These are phyloP conservation scores for Cyrtodaria siliqua DNA, from an alignment of 2,888 invertebrate genomes.

Conservation along the genomic window DNA sequence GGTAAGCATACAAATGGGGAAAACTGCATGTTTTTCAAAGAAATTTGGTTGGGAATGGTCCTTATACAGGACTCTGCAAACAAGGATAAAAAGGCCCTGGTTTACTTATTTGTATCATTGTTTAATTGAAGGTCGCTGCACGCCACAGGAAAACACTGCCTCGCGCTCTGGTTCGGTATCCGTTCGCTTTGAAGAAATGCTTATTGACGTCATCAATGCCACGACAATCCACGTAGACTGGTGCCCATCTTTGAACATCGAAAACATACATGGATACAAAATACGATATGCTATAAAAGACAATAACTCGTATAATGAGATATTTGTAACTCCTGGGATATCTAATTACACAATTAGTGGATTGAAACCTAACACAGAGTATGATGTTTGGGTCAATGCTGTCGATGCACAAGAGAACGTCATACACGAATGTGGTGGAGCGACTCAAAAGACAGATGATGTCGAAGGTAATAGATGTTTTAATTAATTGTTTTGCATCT, in stretches of 20 bases:
- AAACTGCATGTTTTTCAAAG: too few species aligned
- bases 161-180: too few species aligned
- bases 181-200: slow-evolving; percentile 41
- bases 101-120: too few species aligned
- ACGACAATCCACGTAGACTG: slow-evolving; percentile 37
- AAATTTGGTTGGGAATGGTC: too few species aligned
- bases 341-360: slow-evolving; percentile 40
- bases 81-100: too few species aligned
- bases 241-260: slow-evolving; percentile 19
- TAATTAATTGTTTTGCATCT: too few species aligned
- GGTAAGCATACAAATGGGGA: too few species aligned
- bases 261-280: slow-evolving; percentile 37
- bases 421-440: slow-evolving; percentile 29
- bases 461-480: slow-evolving; percentile 23
- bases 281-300: slow-evolving; percentile 41
- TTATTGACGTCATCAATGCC: slow-evolving; percentile 33
- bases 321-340: slow-evolving; percentile 42
- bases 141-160: too few species aligned
- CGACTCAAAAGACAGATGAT: slow-evolving; percentile 25
- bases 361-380: slow-evolving; percentile 36
- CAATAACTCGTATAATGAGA: slow-evolving; percentile 39
- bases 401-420: slow-evolving; percentile 31
- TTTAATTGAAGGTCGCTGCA: too few species aligned
- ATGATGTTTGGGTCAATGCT: slow-evolving; percentile 38
- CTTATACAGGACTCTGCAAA: too few species aligned